phyloP scores from a whole-genome alignment of 2,888 invertebrate genomes.

The Carterocephalus palaemon region DNA sequence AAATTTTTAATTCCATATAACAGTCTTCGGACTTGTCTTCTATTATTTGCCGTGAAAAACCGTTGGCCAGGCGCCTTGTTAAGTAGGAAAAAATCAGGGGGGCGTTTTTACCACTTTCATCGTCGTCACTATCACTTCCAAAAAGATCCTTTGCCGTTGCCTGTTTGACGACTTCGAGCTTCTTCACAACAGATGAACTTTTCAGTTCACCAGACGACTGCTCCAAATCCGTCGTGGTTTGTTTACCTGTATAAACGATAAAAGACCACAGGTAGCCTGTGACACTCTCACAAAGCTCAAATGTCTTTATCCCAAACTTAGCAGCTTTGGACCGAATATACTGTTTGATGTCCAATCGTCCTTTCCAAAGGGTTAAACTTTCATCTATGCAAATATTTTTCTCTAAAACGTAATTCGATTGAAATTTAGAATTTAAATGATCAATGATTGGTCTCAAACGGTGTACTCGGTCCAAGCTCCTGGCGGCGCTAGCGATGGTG shows the following conservation, averaged over 20 bases:
- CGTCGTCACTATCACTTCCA: no score
- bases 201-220: no score
- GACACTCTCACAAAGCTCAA: slow-evolving; percentile 32
- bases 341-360: slow-evolving; percentile 22
- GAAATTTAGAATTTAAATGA: slow-evolving; percentile 23
- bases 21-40: no score
- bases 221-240: slow-evolving; percentile 4
- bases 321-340: slow-evolving; percentile 28
- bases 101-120: no score
- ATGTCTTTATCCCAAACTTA: slow-evolving; percentile 31
- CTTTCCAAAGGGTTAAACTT: slow-evolving; percentile 29
- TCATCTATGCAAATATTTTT: slow-evolving; percentile 30
- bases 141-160: no score
- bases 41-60: no score
- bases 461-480: slow-evolving; percentile 7
- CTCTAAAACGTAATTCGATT: slow-evolving; percentile 13
- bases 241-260: slow-evolving; percentile 11
- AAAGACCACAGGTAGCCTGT: slow-evolving; percentile 28
- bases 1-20: no score
- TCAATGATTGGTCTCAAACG: slow-evolving; percentile 17
- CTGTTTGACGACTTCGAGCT: no score
- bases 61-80: no score
- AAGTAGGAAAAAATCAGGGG: no score
- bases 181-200: neutral
- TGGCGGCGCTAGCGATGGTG: neutral